These are phyloP conservation scores for Andricus grossulariae DNA, from an alignment of 1,140 invertebrate species.

Conservation along the genomic window DNA sequence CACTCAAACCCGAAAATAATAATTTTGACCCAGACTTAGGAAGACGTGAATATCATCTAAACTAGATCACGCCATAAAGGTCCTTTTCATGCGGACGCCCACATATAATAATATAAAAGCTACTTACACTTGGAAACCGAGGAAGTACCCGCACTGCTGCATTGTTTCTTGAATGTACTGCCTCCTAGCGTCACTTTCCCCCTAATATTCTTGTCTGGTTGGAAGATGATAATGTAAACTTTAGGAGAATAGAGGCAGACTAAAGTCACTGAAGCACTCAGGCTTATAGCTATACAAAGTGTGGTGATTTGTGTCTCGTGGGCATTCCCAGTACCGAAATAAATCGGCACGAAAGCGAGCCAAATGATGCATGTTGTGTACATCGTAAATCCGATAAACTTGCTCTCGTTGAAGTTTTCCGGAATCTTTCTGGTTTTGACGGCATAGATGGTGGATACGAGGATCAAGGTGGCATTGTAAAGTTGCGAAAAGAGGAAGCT, in stretches of 20 bases:
- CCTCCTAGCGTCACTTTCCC: constrained; percentile 66
- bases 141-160: constrained; percentile 68
- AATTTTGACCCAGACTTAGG: no score
- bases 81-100: no score
- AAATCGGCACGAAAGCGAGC: constrained; percentile 85
- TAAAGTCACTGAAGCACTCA: constrained; percentile 84
- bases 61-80: no score
- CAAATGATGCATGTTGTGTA: constrained; percentile 88
- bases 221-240: constrained; percentile 84
- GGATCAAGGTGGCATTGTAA: constrained; percentile 86
- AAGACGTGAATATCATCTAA: no score
- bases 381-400: constrained; percentile 87
- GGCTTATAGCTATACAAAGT: constrained; percentile 83
- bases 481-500: constrained; percentile 82
- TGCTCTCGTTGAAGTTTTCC: constrained; percentile 86
- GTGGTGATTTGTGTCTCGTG: constrained; percentile 84
- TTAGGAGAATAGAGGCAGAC: constrained; percentile 86
- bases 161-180: constrained; percentile 68
- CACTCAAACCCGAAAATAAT: no score
- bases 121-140: constrained; percentile 71
- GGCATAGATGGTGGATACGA: constrained; percentile 85
- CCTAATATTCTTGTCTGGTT: constrained; percentile 81
- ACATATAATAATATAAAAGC: background rate
- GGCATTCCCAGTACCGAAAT: constrained; percentile 83
- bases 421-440: constrained; percentile 86